Evolutionary conservation across 2,888 invertebrate species (phyloP).

Genomic region (Diaperis boleti): DNA sequence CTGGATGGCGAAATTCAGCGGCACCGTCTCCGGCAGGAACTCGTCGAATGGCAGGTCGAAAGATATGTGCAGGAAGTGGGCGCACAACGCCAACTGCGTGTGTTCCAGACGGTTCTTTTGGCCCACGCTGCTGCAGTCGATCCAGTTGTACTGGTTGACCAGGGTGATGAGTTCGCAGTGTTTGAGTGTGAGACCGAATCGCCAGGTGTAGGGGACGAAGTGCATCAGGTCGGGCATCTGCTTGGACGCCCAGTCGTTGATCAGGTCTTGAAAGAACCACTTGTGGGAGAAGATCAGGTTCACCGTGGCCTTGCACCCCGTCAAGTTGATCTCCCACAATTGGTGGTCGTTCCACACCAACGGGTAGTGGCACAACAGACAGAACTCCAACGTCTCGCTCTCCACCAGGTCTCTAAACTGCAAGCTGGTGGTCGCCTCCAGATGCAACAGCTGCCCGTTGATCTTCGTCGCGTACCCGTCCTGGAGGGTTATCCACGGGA

Average conservation of each 20-base stretch:
- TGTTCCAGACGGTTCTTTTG: slow-evolving; percentile 80
- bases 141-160: slow-evolving; percentile 98
- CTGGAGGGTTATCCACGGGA: slow-evolving; percentile 92
- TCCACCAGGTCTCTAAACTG: slow-evolving; percentile 92
- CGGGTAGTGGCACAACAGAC: slow-evolving; percentile 90
- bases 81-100: slow-evolving; percentile 93
- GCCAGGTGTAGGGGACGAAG: slow-evolving; percentile 98
- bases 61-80: slow-evolving; percentile 92
- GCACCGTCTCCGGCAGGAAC: slow-evolving; percentile 90
- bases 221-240: slow-evolving; percentile 91
- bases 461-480: slow-evolving; percentile 87
- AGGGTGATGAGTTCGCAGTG: slow-evolving; percentile 95
- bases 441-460: slow-evolving; percentile 91
- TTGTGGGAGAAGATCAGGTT: slow-evolving; percentile 95
- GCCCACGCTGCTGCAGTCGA: slow-evolving; percentile 96
- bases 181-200: slow-evolving; percentile 89
- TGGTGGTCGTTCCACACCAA: slow-evolving; percentile 97
- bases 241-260: slow-evolving; percentile 97
- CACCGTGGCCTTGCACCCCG: slow-evolving; percentile 94
- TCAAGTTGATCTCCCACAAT: slow-evolving; percentile 91
- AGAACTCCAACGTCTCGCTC: slow-evolving; percentile 95
- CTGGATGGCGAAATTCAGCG: slow-evolving; percentile 89
- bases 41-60: slow-evolving; percentile 95
- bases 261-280: slow-evolving; percentile 92
- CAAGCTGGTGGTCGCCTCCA: slow-evolving; percentile 96